Evolutionary conservation across 2,888 invertebrate genomes (phyloP).

Genomic region (Morpho deidamia): DNA sequence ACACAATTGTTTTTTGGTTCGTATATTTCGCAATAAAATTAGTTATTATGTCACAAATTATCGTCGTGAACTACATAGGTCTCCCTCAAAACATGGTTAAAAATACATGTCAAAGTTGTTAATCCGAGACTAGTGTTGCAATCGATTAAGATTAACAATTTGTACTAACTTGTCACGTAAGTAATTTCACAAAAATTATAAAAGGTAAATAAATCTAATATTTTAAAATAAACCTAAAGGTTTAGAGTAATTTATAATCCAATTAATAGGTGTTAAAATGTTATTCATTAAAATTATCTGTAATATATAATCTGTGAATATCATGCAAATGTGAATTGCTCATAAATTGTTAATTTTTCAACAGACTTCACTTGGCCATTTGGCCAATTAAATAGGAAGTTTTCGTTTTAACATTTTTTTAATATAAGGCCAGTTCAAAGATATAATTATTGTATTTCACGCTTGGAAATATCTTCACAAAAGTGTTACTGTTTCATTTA

Average conservation of each 20-base stretch:
- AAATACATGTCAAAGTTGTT: constrained; percentile 45
- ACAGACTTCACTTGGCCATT: constrained; percentile 9
- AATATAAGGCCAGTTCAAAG: constrained; percentile 10
- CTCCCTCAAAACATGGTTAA: constrained; percentile 66
- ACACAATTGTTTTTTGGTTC: constrained; percentile 38
- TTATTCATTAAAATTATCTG: too few species aligned
- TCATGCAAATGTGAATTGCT: not conserved
- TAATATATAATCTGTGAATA: not conserved
- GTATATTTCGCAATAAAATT: constrained; percentile 56
- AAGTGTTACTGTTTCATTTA: not conserved
- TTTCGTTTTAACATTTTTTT: constrained; percentile 22
- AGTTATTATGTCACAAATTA: constrained; percentile 56
- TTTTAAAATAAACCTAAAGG: too few species aligned
- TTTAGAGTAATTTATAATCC: too few species aligned
- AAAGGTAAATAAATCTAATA: too few species aligned
- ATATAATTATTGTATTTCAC: not conserved
- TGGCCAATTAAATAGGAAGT: constrained; percentile 25
- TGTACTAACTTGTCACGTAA: not conserved
- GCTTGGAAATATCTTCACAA: too few species aligned
- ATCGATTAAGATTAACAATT: constrained; percentile 1
- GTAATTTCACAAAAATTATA: not conserved
- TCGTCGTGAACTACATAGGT: constrained; percentile 38
- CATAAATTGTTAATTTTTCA: not conserved
- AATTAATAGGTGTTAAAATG: too few species aligned
- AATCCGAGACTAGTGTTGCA: constrained; percentile 17